Base-by-base conservation (phyloP, 92 coral and sea anemone species). In the Parazoanthus atlanticus region DNA sequence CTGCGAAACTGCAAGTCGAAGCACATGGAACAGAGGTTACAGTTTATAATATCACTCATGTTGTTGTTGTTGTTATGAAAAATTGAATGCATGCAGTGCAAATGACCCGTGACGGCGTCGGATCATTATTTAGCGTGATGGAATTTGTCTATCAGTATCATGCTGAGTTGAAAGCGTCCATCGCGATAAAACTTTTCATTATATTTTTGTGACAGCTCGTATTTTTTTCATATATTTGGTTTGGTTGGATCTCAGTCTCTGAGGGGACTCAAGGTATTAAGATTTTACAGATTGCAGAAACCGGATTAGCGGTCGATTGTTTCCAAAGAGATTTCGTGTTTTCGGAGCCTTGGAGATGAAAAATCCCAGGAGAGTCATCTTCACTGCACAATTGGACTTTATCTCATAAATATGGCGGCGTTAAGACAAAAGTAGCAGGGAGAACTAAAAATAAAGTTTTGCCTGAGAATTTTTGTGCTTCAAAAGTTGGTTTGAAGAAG, bases 91-190 rank as follows among this genome's bases (percentile, higher is more conserved):
- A 17, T 78, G 66, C 31, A 47, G 64, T 26, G 54, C 25, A 10
- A 46, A 15, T 78, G 82, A 78, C 82, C 82, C 82, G 31, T 47
- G 21, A 78, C 82, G 10, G 65, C 82, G 82, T 77, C 54, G 82
- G 65, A 76, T 40, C 58, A 52, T n/a, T 28, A 28, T 46, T 47
- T 46, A 7, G 82, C 82, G 82, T 78, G 82, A 46, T 78, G 82
- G 82, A 78, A 78, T 78, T 31, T 15, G n/a, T 41, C 7, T 32
- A 21, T 75, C 49, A 46, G 12, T 46, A 46, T 46, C 79, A 7
- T 75, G 82, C 65, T 78, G 34, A 4, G 31, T 78, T 16, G 82
- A 3, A 0, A 54, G 82, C 82, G 82, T 78, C 82, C 25, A 43
- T 47, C 82, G 34, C 31, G 82, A 43, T 40, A 21, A 43, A 78